Percentiles rank a stretch among this genome's conserved stretches.
Conservation (phyloP, 2,797 vertebrate species). For the Apodemus agrarius region DNA sequence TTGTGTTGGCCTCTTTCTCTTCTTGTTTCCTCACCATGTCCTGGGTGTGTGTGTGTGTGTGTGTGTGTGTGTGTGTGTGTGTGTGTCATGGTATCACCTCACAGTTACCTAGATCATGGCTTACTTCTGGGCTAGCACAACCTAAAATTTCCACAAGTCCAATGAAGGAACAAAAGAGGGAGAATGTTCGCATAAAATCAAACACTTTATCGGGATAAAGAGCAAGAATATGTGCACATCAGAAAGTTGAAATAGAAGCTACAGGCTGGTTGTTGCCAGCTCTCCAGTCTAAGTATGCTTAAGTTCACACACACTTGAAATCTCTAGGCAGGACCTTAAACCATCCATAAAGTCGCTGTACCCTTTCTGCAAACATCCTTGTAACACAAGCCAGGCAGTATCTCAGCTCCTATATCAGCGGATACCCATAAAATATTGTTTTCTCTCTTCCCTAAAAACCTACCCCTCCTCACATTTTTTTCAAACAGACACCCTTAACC, state of each 20-base stretch:
- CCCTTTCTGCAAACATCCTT: not conserved
- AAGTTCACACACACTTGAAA: not conserved
- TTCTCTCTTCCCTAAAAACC: not conserved
- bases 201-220: not conserved
- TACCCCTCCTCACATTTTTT: not conserved
- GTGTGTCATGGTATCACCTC: not conserved
- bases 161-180: not conserved
- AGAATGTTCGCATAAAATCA: not conserved
- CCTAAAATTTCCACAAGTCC: not conserved
- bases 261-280: not conserved
- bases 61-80: too few relatives aligned
- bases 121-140: not conserved
- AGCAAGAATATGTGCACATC: not conserved
- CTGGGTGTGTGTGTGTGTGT: too few relatives aligned
- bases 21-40: not conserved
- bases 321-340: not conserved
- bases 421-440: not conserved
- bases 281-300: not conserved
- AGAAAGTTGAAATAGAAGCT: not conserved
- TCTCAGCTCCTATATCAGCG: not conserved
- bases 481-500: not conserved
- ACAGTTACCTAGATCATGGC: fast-evolving
- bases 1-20: not conserved
- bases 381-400: not conserved
- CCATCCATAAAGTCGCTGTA: not conserved